Evolutionary conservation across 2,797 vertebrate genomes (phyloP).

Genomic region (Pangasius macronema): DNA sequence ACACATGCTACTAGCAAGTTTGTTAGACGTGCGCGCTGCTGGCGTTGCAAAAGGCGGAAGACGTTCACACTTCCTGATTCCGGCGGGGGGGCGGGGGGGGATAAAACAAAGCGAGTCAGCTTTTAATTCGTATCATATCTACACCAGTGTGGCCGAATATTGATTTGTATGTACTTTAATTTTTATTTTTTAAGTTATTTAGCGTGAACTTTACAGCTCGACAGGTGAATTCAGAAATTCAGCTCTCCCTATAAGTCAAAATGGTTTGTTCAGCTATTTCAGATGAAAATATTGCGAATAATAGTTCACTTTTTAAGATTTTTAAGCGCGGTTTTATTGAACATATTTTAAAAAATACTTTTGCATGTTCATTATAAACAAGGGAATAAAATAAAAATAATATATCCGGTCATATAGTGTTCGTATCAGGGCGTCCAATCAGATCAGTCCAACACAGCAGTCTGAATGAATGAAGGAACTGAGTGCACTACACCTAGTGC

Average conservation of each 20-base stretch:
- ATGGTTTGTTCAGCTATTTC: neutral
- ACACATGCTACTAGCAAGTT: constrained; percentile 37
- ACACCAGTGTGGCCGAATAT: neutral
- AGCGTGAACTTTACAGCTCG: neutral
- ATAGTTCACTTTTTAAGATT: neutral
- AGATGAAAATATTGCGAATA: neutral
- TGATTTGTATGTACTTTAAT: neutral
- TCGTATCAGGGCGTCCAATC: constrained; percentile 66
- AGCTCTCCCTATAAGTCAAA: neutral
- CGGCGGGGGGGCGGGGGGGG: neutral
- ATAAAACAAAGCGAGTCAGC: neutral
- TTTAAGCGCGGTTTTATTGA: neutral
- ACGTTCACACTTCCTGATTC: neutral
- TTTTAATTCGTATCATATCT: neutral
- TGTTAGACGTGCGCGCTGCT: constrained; percentile 48
- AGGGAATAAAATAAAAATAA: neutral
- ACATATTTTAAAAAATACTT: neutral
- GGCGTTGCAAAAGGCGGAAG: constrained; percentile 55
- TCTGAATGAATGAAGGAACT: constrained; percentile 52
- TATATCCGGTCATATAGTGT: neutral
- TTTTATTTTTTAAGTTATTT: neutral
- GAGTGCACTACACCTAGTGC: neutral
- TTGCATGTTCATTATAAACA: neutral
- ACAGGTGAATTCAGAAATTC: neutral
- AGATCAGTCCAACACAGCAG: constrained; percentile 73